A percentile compares a stretch with the other conserved stretches of the same genome.
These are phyloP conservation scores for Ornithoptera alexandrae DNA, from an alignment of 2,888 invertebrate species.

Conservation along the genomic window DNA sequence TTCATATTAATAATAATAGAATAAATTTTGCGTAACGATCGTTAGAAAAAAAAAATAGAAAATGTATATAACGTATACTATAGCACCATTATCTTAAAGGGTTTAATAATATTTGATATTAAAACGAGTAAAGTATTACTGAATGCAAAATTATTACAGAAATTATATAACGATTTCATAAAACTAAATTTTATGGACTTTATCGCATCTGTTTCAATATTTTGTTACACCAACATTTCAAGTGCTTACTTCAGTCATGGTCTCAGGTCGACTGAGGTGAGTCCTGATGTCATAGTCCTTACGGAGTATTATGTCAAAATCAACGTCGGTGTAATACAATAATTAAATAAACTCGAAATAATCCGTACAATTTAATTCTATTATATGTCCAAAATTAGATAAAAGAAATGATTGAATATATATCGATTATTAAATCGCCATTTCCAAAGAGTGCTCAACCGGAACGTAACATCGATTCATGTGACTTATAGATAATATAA, in stretches of 20 bases:
- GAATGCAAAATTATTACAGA: neutral
- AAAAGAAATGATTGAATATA: neutral
- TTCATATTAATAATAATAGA: too few species aligned
- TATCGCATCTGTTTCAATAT: too few species aligned
- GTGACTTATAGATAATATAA: neutral
- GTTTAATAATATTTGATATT: neutral
- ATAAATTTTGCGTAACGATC: too few species aligned
- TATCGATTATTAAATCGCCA: slow-evolving; percentile 11
- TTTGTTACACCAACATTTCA: too few species aligned
- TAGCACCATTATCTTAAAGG: neutral
- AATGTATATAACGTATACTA: neutral
- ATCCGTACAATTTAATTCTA: too few species aligned
- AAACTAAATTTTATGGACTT: too few species aligned
- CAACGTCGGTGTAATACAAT: too few species aligned
- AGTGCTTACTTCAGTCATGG: too few species aligned
- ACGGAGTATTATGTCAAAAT: too few species aligned
- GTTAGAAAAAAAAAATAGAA: neutral
- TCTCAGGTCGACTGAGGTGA: too few species aligned
- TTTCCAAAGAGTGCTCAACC: slow-evolving; percentile 3
- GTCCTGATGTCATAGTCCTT: too few species aligned
- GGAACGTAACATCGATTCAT: neutral
- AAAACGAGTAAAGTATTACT: neutral
- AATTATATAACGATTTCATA: neutral
- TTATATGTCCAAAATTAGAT: neutral
- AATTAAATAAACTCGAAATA: too few species aligned